Conservation (phyloP, 2,797 vertebrate genomes). For the Poeciliopsis gracilis region DNA sequence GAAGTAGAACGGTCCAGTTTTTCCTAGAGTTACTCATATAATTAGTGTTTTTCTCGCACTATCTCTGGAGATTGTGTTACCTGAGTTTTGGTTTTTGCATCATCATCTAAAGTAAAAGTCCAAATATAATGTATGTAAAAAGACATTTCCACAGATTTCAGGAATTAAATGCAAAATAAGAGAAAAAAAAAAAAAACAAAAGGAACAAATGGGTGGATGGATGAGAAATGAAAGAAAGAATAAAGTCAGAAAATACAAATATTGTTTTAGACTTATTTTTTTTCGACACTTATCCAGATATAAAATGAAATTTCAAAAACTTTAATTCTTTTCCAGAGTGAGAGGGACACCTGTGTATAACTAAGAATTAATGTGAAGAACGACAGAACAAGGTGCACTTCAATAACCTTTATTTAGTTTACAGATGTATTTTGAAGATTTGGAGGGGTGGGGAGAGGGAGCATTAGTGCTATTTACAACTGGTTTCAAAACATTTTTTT, state of each 20-base stretch:
- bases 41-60: not conserved
- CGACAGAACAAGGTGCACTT: conserved; percentile 77
- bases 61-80: not conserved
- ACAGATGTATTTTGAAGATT: conserved; percentile 93
- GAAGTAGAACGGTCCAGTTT: not conserved
- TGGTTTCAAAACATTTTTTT: conserved; percentile 88
- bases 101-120: not conserved
- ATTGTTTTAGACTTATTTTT: not conserved
- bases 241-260: not conserved
- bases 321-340: not conserved
- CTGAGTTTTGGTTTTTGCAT: not conserved
- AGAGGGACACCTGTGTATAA: not conserved
- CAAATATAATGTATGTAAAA: not conserved
- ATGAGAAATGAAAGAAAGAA: not conserved
- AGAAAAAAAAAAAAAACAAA: not conserved
- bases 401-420: conserved; percentile 96
- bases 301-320: not conserved
- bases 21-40: not conserved
- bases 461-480: conserved; percentile 99
- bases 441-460: conserved; percentile 79
- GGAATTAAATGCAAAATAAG: not conserved
- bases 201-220: not conserved
- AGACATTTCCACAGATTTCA: not conserved
- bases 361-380: conserved; percentile 16
- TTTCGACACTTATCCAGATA: not conserved